phyloP scores from a whole-genome alignment of 2,113 vertebrate species.

The Psophia crepitans region DNA sequence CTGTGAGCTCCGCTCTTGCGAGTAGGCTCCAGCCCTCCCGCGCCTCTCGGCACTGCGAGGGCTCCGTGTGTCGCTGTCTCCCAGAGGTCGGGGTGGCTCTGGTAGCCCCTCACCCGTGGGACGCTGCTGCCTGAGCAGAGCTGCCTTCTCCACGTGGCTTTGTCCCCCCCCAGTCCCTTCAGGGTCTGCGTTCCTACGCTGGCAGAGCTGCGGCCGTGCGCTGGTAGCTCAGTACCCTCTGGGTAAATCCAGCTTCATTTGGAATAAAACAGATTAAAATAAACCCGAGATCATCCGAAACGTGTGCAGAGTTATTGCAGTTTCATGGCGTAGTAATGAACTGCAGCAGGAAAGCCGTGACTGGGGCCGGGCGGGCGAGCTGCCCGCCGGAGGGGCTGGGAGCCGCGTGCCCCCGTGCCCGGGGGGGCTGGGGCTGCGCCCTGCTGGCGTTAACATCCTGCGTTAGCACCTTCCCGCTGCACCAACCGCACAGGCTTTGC shows the following conservation, averaged over 20 bases:
- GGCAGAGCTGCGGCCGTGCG: fast-evolving
- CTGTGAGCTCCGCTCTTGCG: background rate
- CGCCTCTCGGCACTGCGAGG: background rate
- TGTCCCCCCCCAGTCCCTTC: background rate
- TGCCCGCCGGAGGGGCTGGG: background rate
- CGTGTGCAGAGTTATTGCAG: background rate
- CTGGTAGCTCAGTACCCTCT: background rate
- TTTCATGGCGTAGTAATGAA: background rate
- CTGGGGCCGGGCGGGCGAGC: background rate
- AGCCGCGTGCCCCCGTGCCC: background rate
- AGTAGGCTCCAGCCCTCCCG: background rate
- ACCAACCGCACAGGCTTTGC: fast-evolving
- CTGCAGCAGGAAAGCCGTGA: background rate
- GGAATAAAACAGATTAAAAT: background rate
- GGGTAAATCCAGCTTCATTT: background rate
- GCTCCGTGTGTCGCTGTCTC: background rate
- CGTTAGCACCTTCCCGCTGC: background rate
- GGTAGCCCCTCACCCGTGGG: background rate
- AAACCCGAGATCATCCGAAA: background rate
- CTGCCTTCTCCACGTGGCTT: background rate
- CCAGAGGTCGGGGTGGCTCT: background rate
- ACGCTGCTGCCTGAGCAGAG: background rate
- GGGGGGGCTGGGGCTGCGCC: background rate
- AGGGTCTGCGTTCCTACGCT: fast-evolving
- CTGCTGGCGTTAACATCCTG: too few species aligned